Evolutionary conservation across 2,888 invertebrate species (phyloP), one percentile per base, ranked within the genome.

Genomic region (Aspidiotus rigidus): DNA sequence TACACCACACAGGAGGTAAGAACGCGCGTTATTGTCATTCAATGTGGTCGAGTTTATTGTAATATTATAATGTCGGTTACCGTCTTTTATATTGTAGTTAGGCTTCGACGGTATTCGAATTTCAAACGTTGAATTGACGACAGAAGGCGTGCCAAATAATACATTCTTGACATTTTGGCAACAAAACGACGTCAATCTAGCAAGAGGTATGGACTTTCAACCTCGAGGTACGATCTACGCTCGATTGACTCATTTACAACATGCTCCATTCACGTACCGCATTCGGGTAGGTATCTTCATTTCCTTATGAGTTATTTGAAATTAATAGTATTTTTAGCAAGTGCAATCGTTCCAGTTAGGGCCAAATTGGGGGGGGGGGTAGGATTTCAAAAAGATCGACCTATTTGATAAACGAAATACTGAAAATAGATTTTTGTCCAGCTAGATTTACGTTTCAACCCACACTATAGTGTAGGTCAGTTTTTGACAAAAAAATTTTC

Each of bases 201-300:
- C 86, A 0, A 83, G 90, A 1, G 93, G 93, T 0, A 82, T 93
- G 76, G 91, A 92, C 79, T 92, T 92, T 79, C 81, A 89, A 0
- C 62, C 62, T 42, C 81, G 89, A 0, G 90, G 90, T 61, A 78
- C 84, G 56, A 84, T 90, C 44, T 83, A 86, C 61, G 89, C 86
- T 0, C 80, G 86, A 39, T 85, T 89, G 77, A 88, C 86, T 0
- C 92, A 92, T 78, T 81, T 92, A 71, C 89, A 91, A 78, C 86
- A 91, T 75, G 80, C 83, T 7, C 83, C 84, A 0, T 92, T 85
- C 80, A 80, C 79, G 49, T 90, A 89, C 75, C 83, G 72, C 53
- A 76, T 78, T 49, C 70, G 78, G 77, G 83, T 83, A 64, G 78
- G 80, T 78, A 56, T 11, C 8, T 42, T 56, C 11, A 39, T 39